Base-by-base conservation (phyloP, 2,888 invertebrate species). In the Melinopterus prodromus region DNA sequence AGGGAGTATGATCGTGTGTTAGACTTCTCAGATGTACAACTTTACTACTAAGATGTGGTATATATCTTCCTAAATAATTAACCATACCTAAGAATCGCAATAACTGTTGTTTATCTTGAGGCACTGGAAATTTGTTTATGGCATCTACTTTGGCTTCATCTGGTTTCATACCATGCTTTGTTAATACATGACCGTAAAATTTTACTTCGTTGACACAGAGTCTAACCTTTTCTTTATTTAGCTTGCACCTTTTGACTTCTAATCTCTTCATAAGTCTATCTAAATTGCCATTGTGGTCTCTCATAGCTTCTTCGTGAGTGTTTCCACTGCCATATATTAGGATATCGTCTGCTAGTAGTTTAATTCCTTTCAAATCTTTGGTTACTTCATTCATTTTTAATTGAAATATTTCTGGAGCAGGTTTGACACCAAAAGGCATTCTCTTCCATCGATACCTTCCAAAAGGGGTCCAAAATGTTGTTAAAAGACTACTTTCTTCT, bases 401-500 rank as follows among this genome's bases (percentile, higher is more conserved):
- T 12, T 53, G 53, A 53, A 53, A 53, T 53, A 26, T 26, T 26
- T 53, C 53, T 53, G 53, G 53, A 53, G 53, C 53, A 53, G 53
- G 12, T 53, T 53, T 53, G 7, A 53, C 5, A 53, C 53, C 53
- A 26, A 26, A 26, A 26, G 26, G 26, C 26, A 26, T 26, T 26
- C 26, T 26, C 26, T 26, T 26, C 26, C 53, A 53, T 53, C 53
- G 7, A 12, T 53, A 53, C 53, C 53, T 53, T 53, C 53, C 53
- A 53, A 53, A 53, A 53, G 53, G 53, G 7, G 81, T 82, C 77
- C 80, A 80, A 74, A 82, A 82, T 14, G 70, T 70, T 15, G 78
- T 80, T 78, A 80, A 70, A 38, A 80, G 77, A 53, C 78, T 80
- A 37, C 80, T 82, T 15, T 69, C 38, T 76, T 79, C 79, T 6